Evolutionary conservation across 2,113 vertebrate species (phyloP).

Genomic region (Hipposideros armiger): DNA sequence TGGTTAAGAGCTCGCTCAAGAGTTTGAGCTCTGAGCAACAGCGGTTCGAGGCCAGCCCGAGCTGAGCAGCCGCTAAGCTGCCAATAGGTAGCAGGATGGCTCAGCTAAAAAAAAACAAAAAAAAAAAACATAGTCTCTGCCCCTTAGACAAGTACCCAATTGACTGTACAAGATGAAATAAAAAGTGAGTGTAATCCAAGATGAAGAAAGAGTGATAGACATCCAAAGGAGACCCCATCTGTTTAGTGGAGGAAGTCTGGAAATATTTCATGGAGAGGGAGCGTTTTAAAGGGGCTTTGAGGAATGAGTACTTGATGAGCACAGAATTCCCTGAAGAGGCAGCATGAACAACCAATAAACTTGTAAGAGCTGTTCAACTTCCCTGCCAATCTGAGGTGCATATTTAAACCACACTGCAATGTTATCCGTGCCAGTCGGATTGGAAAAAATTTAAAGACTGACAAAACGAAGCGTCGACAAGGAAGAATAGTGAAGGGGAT

Average conservation of each 20-base stretch:
- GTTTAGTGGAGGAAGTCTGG: neutral
- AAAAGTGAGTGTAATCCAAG: neutral
- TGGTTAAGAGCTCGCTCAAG: no score
- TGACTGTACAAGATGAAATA: neutral
- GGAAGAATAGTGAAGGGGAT: neutral
- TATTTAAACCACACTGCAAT: neutral
- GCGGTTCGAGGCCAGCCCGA: no score
- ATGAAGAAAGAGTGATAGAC: neutral
- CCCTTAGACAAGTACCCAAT: neutral
- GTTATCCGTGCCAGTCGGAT: neutral
- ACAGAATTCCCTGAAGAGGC: neutral
- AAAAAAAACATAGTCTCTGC: conserved; percentile 27
- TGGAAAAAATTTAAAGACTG: neutral
- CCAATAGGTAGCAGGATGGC: no score
- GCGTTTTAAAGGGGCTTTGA: neutral
- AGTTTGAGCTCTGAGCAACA: no score
- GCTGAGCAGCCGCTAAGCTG: no score
- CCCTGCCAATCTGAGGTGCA: neutral
- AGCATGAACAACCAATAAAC: neutral
- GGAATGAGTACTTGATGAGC: neutral
- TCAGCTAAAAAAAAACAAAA: no score
- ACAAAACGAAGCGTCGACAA: neutral
- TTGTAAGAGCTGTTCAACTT: neutral
- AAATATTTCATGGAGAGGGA: neutral
- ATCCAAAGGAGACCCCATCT: neutral